These are phyloP conservation scores for Rutpela maculata DNA, from an alignment of 2,888 invertebrate species.

Conservation along the genomic window DNA sequence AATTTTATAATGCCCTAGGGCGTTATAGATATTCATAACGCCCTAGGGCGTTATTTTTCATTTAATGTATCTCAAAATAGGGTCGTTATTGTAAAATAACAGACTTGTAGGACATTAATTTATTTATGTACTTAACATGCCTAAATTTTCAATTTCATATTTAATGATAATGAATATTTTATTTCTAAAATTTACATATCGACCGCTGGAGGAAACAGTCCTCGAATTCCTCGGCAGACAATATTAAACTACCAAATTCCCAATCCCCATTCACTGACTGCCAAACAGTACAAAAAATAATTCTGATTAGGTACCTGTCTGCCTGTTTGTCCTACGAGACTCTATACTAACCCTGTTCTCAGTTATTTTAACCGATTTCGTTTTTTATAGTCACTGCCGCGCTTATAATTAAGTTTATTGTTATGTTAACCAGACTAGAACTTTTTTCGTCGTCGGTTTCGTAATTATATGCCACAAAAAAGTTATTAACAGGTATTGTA, in stretches of 20 bases:
- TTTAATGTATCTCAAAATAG: too few relatives aligned
- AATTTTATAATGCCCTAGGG: too few relatives aligned
- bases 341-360: slow-evolving; percentile 42
- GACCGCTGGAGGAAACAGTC: slow-evolving; percentile 5
- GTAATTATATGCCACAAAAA: slow-evolving; percentile 52
- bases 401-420: slow-evolving; percentile 59
- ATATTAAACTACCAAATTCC: slow-evolving; percentile 53
- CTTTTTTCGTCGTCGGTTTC: slow-evolving; percentile 45
- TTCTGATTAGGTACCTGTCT: slow-evolving; percentile 50
- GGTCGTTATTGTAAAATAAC: too few relatives aligned
- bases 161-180: background rate
- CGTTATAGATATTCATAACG: too few relatives aligned
- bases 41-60: too few relatives aligned
- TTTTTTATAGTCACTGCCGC: slow-evolving; percentile 50
- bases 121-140: too few relatives aligned
- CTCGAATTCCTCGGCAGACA: slow-evolving; percentile 13
- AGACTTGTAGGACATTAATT: too few relatives aligned
- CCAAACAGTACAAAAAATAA: slow-evolving; percentile 44
- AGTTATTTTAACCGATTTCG: slow-evolving; percentile 52
- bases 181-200: background rate
- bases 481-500: slow-evolving; percentile 50
- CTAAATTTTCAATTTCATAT: too few relatives aligned
- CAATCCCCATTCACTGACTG: slow-evolving; percentile 45
- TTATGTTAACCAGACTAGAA: slow-evolving; percentile 57
- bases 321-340: slow-evolving; percentile 43